Base-by-base conservation (phyloP, 2,888 invertebrate genomes). In the Eupithecia inturbata region DNA sequence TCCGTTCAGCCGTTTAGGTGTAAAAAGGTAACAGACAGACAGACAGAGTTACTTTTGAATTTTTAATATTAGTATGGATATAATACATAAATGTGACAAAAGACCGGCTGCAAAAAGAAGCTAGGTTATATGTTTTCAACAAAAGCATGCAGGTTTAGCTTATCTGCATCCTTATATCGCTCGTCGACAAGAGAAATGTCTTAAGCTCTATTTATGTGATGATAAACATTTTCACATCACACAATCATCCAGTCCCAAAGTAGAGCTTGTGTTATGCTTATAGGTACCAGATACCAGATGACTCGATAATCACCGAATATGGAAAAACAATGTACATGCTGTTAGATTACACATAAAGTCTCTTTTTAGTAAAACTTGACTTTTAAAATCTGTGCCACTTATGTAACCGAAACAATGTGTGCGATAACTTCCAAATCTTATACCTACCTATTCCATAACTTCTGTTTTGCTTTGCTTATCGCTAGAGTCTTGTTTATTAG, bases 401-500 rank as follows among this genome's bases (percentile, higher is more conserved):
- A 53, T 53, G 49, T 53, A 10, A 22, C n/a, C 9, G 22, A 53
- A 53, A 53, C 49, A 53, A 53, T 53, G 49, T 53, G 10, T 53
- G 9, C 14, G 26, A 57, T 57, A 57, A 14, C 57, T 26, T 26
- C n/a, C 53, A 53, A 57, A 12, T 57, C 57, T 14, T 57, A 57
- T 26, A 26, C 9, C 10, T 26, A 57, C 3, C 22, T 26, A 57
- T 57, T 57, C 57, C 3, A 2, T 36, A n/a, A 64, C 12, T 64
- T 36, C 36, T 64, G 36, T 66, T 26, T 66, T 39, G 39, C 14
- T 36, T 66, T 39, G 71, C 70, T 74, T 73, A 71, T 74, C 62
- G 74, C 74, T 74, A 73, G 74, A 77, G 78, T 74, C 73, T 72
- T 68, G 76, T 75, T 60, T 69, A 74, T 75, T 78, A 73, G 81